Conservation (phyloP, 2,888 invertebrate species). For the Trileptium ribeirensis region DNA sequence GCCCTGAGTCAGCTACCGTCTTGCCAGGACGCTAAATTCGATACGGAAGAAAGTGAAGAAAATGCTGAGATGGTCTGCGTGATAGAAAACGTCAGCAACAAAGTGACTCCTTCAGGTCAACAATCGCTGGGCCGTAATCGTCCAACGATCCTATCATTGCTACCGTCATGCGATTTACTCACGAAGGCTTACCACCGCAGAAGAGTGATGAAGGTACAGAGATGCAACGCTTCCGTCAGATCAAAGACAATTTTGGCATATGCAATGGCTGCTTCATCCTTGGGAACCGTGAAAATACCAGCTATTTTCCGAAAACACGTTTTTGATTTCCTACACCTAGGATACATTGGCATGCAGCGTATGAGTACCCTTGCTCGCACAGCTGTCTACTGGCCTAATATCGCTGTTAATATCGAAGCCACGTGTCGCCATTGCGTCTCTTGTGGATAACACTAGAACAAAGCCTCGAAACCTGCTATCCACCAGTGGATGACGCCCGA, state of each 20-base stretch:
- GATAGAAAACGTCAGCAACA: neutral
- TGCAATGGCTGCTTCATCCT: conserved; percentile 34
- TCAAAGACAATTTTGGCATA: neutral
- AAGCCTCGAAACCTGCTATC: conserved; percentile 30
- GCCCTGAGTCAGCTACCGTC: conserved; percentile 30
- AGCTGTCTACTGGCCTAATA: conserved; percentile 8
- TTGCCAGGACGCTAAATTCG: conserved; percentile 15
- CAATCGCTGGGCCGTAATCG: neutral
- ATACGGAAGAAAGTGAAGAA: conserved; percentile 24
- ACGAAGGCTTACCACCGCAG: neutral
- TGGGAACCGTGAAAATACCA: neutral
- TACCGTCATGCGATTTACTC: neutral
- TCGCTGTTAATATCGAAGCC: conserved; percentile 9
- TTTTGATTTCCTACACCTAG: neutral
- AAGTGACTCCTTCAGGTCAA: neutral
- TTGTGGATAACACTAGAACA: conserved; percentile 14
- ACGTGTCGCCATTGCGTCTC: neutral
- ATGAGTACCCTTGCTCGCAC: neutral
- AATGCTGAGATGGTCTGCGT: conserved; percentile 6
- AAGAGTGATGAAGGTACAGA: neutral
- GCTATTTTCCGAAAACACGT: neutral
- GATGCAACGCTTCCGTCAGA: neutral
- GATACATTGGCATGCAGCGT: conserved; percentile 1
- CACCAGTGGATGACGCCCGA: conserved; percentile 41
- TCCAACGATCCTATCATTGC: neutral